Conservation (phyloP, 1,140 invertebrate genomes). For the Antheraea pernyi region DNA sequence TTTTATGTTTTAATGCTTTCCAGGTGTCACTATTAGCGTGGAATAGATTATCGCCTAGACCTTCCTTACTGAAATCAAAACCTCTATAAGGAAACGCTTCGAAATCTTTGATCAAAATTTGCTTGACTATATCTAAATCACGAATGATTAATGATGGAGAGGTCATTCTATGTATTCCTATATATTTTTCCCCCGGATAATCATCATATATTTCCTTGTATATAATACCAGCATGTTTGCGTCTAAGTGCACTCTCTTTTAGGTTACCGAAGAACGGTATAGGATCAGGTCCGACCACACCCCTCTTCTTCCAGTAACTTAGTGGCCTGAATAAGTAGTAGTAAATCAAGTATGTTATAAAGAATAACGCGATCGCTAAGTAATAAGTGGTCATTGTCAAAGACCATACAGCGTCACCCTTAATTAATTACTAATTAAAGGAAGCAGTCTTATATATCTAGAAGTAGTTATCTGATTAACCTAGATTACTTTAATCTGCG, state of each 20-base stretch:
- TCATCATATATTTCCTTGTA: constrained; percentile 23
- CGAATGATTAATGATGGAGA: constrained; percentile 20
- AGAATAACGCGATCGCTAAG: not conserved
- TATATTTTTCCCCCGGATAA: constrained; percentile 23
- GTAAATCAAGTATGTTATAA: not conserved
- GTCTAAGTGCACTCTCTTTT: constrained; percentile 17
- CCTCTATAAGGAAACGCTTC: constrained; percentile 30
- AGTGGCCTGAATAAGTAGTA: not conserved
- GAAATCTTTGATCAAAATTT: constrained; percentile 30
- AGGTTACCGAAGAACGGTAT: constrained; percentile 25
- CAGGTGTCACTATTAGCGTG: constrained; percentile 61
- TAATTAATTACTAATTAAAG: not conserved
- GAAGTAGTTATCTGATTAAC: not conserved
- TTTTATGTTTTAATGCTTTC: constrained; percentile 74
- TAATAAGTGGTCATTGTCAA: not conserved
- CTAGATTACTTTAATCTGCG: not conserved
- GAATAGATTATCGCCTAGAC: constrained; percentile 36
- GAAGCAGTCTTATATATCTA: not conserved
- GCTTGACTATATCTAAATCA: constrained; percentile 26
- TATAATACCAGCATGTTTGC: constrained; percentile 17
- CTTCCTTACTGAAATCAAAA: constrained; percentile 24
- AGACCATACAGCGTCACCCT: not conserved
- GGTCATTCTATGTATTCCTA: constrained; percentile 21
- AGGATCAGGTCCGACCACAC: constrained; percentile 20
- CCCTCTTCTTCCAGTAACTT: constrained; percentile 17